A percentile compares a stretch with the other conserved stretches of the same genome.
phyloP scores from a whole-genome alignment of 2,797 vertebrate genomes.

The Moxostoma hubbsi region DNA sequence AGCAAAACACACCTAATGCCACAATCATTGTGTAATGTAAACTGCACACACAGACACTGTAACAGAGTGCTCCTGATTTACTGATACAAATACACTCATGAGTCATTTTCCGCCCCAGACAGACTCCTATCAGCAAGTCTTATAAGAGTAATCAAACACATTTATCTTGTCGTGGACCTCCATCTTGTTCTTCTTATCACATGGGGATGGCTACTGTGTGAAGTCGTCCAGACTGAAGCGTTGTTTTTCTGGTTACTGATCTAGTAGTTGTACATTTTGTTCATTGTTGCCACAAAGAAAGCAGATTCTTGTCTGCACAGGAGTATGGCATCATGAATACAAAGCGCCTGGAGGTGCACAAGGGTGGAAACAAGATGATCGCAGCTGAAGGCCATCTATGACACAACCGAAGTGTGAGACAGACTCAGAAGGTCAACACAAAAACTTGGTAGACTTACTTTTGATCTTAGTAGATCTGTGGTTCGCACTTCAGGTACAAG shows the following conservation, averaged over 20 bases:
- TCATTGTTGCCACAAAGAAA: conserved; percentile 53
- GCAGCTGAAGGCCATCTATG: conserved; percentile 8
- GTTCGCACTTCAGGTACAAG: background rate
- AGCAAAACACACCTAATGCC: background rate
- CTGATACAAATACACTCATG: conserved; percentile 42
- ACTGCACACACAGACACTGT: conserved; percentile 25
- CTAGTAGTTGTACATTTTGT: conserved; percentile 56
- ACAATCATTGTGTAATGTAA: conserved; percentile 37
- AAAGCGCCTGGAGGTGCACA: conserved; percentile 16
- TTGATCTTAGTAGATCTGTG: background rate
- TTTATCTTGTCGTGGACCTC: conserved; percentile 52
- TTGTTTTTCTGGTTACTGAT: conserved; percentile 21
- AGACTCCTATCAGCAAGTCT: conserved; percentile 42
- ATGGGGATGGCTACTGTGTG: conserved; percentile 53
- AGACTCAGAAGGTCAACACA: too few relatives aligned
- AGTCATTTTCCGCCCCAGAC: conserved; percentile 48
- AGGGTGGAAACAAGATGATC: conserved; percentile 9
- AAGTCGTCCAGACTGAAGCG: conserved; percentile 67
- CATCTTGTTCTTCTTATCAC: conserved; percentile 16
- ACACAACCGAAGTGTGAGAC: background rate
- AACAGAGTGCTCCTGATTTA: conserved; percentile 20
- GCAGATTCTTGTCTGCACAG: conserved; percentile 69
- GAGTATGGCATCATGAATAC: conserved; percentile 69
- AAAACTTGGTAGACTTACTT: too few relatives aligned
- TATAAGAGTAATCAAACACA: conserved; percentile 52